A percentile compares a stretch with the other conserved stretches of the same genome.
phyloP scores from a whole-genome alignment of 2,888 invertebrate species.

The Drosophila algonquin region DNA sequence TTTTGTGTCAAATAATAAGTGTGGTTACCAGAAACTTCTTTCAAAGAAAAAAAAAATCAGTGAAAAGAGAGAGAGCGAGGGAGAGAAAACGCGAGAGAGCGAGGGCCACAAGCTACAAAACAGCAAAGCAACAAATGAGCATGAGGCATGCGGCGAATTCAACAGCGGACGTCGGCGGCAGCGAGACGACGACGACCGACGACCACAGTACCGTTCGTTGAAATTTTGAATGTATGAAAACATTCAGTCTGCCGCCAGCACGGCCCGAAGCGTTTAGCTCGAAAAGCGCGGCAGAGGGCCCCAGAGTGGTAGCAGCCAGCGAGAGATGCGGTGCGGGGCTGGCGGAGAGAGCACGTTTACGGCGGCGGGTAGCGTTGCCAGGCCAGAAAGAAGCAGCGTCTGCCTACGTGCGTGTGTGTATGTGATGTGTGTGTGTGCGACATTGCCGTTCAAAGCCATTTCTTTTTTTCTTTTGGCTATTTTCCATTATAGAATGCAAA shows the following conservation, averaged over 20 bases:
- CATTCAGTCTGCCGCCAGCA: slow-evolving; percentile 76
- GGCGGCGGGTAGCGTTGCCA: slow-evolving; percentile 30
- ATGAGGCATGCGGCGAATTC: slow-evolving; percentile 54
- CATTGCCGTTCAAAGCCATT: slow-evolving; percentile 28
- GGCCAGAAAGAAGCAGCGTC: slow-evolving; percentile 6
- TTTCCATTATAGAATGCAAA: slow-evolving; percentile 26
- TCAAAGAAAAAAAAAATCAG: slow-evolving; percentile 32
- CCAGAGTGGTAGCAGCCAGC: slow-evolving; percentile 42
- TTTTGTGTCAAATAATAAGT: not conserved
- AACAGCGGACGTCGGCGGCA: slow-evolving; percentile 55
- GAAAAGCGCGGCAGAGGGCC: slow-evolving; percentile 68
- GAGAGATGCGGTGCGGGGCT: slow-evolving; percentile 6
- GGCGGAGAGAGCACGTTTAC: slow-evolving; percentile 23
- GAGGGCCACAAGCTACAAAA: slow-evolving; percentile 51
- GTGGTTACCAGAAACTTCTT: slow-evolving; percentile 33
- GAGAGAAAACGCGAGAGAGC: slow-evolving; percentile 11
- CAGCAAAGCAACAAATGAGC: slow-evolving; percentile 30
- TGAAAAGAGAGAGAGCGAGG: slow-evolving; percentile 22
- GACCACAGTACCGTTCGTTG: slow-evolving; percentile 59
- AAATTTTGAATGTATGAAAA: slow-evolving; percentile 75
- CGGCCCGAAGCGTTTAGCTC: slow-evolving; percentile 68
- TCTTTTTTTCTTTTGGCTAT: slow-evolving; percentile 26
- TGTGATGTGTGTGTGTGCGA: slow-evolving; percentile 22
- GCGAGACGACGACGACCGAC: slow-evolving; percentile 51
- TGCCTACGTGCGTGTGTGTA: slow-evolving; percentile 10